phyloP scores from a whole-genome alignment of 2,888 invertebrate species.

The Malthinus flaveolus region DNA sequence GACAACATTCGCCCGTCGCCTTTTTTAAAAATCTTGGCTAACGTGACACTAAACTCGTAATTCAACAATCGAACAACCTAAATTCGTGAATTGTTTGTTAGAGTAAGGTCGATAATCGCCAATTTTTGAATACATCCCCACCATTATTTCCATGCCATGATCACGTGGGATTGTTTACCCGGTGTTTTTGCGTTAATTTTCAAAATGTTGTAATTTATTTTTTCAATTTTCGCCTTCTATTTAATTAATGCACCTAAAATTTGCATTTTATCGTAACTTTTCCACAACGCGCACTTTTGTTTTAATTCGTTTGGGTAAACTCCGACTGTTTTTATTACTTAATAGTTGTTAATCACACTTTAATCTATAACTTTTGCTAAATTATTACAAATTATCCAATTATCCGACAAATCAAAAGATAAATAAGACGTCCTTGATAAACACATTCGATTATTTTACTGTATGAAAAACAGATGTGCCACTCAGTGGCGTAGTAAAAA shows the following conservation, averaged over 20 bases:
- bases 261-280: too few relatives aligned
- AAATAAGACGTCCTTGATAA: neutral
- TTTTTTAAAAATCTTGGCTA: slow-evolving; percentile 9
- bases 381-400: neutral
- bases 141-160: slow-evolving; percentile 45
- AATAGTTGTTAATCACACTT: too few relatives aligned
- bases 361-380: neutral
- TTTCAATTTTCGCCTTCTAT: slow-evolving; percentile 2
- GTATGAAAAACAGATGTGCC: too few relatives aligned
- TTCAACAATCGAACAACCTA: slow-evolving; percentile 27
- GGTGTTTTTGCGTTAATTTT: slow-evolving; percentile 22
- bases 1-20: slow-evolving; percentile 3
- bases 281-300: too few relatives aligned
- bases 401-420: slow-evolving; percentile 1
- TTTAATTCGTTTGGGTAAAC: too few relatives aligned
- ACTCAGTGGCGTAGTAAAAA: neutral
- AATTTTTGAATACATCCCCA: slow-evolving; percentile 33
- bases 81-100: slow-evolving; percentile 40
- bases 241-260: slow-evolving; percentile 4
- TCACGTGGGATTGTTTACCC: slow-evolving; percentile 53
- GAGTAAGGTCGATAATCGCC: slow-evolving; percentile 45
- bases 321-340: too few relatives aligned
- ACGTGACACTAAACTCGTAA: slow-evolving; percentile 46
- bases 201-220: slow-evolving; percentile 1
- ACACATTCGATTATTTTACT: neutral